A percentile compares a stretch with the other conserved stretches of the same genome.
Conservation (phyloP, 2,113 vertebrate species). For the Ctenomys sociabilis region DNA sequence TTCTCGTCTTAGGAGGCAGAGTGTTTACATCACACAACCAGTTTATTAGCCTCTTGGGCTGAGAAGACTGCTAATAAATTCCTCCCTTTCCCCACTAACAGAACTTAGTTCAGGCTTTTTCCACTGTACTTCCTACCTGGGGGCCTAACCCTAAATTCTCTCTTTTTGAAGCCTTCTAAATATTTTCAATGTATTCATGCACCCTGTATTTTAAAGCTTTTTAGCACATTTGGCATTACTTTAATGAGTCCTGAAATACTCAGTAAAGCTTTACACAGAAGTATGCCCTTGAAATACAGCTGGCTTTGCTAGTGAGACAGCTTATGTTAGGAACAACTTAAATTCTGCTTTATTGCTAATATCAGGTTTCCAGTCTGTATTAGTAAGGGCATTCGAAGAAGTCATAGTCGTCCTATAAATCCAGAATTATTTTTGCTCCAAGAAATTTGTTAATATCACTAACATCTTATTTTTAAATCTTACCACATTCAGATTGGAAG, state of each 20-base stretch:
- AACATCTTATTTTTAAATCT: conserved; percentile 40
- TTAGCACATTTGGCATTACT: background rate
- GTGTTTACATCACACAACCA: background rate
- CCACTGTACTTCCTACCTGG: background rate
- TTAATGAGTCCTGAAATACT: background rate
- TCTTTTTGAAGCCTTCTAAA: background rate
- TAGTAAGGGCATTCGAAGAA: background rate
- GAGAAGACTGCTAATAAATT: background rate
- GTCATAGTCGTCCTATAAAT: background rate
- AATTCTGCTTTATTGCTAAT: background rate
- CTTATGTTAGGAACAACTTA: background rate
- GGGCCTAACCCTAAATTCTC: background rate
- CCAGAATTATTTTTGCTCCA: background rate
- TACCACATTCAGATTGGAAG: conserved; percentile 84
- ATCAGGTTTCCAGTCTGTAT: background rate
- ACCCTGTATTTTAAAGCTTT: background rate
- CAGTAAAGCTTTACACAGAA: background rate
- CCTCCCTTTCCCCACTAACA: background rate
- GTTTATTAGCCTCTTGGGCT: background rate
- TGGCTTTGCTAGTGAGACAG: background rate
- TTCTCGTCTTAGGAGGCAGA: background rate
- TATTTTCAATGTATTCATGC: background rate
- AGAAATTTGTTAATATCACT: background rate
- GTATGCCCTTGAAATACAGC: background rate
- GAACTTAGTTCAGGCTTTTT: background rate